Percentiles rank a stretch among this genome's conserved stretches.
Evolutionary conservation across 2,113 vertebrate species (phyloP).

Genomic region (Eira barbara): DNA sequence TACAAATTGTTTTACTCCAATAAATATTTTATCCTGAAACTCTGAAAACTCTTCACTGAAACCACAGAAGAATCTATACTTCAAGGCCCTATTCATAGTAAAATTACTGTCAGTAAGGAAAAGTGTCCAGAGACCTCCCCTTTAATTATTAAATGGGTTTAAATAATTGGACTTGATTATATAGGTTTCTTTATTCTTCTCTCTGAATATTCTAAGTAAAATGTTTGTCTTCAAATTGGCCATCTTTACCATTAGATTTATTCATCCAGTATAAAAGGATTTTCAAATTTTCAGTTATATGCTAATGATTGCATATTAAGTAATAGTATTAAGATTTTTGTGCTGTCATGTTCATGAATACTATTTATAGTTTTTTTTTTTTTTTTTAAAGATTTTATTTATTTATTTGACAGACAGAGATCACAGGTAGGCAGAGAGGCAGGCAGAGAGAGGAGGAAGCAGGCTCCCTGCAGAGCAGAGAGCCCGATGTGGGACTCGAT

Average conservation of each 20-base stretch:
- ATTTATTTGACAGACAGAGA: no score
- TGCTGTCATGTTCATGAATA: not conserved
- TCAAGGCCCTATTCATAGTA: not conserved
- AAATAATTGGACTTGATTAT: not conserved
- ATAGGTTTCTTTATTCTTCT: not conserved
- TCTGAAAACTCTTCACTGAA: not conserved
- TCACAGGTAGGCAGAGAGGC: no score
- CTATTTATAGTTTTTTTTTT: not conserved
- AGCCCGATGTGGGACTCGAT: no score
- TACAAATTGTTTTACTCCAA: not conserved
- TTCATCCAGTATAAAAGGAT: not conserved
- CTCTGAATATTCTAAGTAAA: not conserved
- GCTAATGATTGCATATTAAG: not conserved
- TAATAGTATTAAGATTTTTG: not conserved
- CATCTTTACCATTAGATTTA: not conserved
- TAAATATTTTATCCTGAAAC: not conserved
- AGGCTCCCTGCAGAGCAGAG: no score
- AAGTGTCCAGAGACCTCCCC: not conserved
- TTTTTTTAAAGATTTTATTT: no score
- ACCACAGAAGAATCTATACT: not conserved
- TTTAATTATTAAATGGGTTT: not conserved
- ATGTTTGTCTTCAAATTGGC: not conserved
- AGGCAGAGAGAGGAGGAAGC: no score
- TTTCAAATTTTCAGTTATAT: not conserved
- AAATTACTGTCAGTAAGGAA: not conserved